Evolutionary conservation across 2,797 vertebrate genomes (phyloP).

Genomic region (Hozukius guyotensis): DNA sequence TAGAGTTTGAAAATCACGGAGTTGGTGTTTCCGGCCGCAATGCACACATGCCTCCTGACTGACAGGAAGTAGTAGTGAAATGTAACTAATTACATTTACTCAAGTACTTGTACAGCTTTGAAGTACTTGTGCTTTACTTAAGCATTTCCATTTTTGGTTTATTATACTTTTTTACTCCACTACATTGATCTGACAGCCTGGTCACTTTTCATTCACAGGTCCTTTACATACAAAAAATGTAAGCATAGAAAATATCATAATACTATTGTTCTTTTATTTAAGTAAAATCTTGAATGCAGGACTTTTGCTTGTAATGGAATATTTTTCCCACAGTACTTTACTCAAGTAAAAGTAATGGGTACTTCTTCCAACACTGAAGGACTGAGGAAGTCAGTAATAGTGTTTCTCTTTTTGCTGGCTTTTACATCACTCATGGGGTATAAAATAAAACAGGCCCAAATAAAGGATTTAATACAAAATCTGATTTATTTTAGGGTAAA

Average conservation of each 20-base stretch:
- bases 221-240: neutral
- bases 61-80: neutral
- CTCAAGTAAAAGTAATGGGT: too few relatives aligned
- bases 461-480: constrained; percentile 74
- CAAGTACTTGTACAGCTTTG: neutral
- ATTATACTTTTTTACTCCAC: neutral
- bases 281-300: neutral
- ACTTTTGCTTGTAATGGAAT: too few relatives aligned
- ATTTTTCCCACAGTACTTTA: too few relatives aligned
- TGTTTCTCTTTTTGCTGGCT: too few relatives aligned
- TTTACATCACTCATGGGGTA: constrained; percentile 48
- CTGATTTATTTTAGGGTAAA: constrained; percentile 82
- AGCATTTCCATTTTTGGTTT: neutral
- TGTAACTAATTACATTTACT: neutral
- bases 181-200: too few relatives aligned
- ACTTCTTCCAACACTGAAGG: too few relatives aligned
- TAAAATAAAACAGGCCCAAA: constrained; percentile 9
- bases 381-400: too few relatives aligned
- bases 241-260: constrained; percentile 10
- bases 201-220: neutral
- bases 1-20: too few relatives aligned
- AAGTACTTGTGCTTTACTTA: too few relatives aligned
- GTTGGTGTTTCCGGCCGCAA: too few relatives aligned
- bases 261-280: too few relatives aligned
- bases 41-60: too few relatives aligned